Conservation (phyloP, 2,113 vertebrate genomes). For the Gobio gobio region DNA sequence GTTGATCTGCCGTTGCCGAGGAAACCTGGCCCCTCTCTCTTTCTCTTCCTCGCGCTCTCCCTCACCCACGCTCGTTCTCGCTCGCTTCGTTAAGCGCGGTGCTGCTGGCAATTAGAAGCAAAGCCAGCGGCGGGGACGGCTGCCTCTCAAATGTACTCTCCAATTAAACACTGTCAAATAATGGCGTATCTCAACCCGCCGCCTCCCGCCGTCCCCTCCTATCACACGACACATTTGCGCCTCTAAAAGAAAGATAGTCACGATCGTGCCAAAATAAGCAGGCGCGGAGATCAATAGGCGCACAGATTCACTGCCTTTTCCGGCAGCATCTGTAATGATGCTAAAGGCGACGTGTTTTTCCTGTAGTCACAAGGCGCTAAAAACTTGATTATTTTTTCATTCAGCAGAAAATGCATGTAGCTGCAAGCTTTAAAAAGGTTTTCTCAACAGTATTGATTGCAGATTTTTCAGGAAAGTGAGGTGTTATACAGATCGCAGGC, state of each 20-base stretch:
- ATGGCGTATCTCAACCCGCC: conserved; percentile 67
- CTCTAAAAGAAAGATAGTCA: conserved; percentile 5
- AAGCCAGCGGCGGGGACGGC: conserved; percentile 76
- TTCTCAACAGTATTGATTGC: conserved; percentile 45
- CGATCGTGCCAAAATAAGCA: conserved; percentile 5
- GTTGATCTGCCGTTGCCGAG: conserved; percentile 73
- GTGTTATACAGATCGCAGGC: conserved; percentile 46
- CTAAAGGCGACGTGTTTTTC: conserved; percentile 20
- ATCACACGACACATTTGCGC: conserved; percentile 23
- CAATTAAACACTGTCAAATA: conserved; percentile 80
- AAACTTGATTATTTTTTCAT: conserved; percentile 40
- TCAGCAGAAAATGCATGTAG: conserved; percentile 23
- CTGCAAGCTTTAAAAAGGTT: conserved; percentile 49
- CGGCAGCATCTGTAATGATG: neutral
- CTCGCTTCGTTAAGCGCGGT: conserved; percentile 80
- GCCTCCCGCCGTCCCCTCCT: conserved; percentile 24
- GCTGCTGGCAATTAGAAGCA: conserved; percentile 81
- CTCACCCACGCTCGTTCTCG: conserved; percentile 71
- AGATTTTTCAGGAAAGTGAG: conserved; percentile 48
- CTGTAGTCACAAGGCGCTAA: conserved; percentile 7
- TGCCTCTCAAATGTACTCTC: conserved; percentile 76
- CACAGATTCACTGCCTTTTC: conserved; percentile 22
- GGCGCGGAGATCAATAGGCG: conserved; percentile 30
- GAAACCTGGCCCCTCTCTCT: conserved; percentile 79
- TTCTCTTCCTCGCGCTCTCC: conserved; percentile 51